Evolutionary conservation across 2,113 vertebrate species (phyloP).

Genomic region (Peromyscus californicus): DNA sequence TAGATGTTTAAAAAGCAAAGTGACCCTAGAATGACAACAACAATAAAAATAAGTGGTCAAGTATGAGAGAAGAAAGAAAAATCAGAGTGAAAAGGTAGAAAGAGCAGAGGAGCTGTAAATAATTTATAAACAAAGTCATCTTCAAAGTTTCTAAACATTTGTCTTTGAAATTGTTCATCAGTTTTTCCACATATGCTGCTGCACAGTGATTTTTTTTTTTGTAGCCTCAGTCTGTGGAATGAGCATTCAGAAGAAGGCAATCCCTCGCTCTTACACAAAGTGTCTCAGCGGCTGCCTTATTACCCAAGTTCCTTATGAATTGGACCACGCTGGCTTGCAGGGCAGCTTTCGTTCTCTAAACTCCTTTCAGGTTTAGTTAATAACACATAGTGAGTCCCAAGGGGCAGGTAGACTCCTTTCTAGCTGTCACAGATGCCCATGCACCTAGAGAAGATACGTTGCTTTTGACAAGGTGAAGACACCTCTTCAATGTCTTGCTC

Average conservation of each 20-base stretch:
- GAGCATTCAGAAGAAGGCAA: not conserved
- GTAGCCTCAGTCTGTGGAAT: not conserved
- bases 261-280: not conserved
- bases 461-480: not conserved
- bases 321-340: not conserved
- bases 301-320: not conserved
- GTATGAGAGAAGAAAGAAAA: not conserved
- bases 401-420: not conserved
- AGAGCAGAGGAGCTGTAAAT: not conserved
- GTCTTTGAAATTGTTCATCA: constrained; percentile 30
- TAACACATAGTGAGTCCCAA: not conserved
- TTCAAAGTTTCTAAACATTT: not conserved
- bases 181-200: not conserved
- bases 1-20: not conserved
- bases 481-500: constrained; percentile 26
- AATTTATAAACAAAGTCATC: not conserved
- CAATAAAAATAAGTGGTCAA: constrained; percentile 2
- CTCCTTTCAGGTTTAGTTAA: not conserved
- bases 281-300: not conserved
- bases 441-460: not conserved
- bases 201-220: not conserved
- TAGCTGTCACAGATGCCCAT: not conserved
- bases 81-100: not conserved
- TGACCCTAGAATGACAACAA: not conserved
- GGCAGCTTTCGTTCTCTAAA: not conserved